Evolutionary conservation across 2,888 invertebrate genomes (phyloP), one percentile per base, ranked within the genome.

Genomic region (Tinea pellionella): DNA sequence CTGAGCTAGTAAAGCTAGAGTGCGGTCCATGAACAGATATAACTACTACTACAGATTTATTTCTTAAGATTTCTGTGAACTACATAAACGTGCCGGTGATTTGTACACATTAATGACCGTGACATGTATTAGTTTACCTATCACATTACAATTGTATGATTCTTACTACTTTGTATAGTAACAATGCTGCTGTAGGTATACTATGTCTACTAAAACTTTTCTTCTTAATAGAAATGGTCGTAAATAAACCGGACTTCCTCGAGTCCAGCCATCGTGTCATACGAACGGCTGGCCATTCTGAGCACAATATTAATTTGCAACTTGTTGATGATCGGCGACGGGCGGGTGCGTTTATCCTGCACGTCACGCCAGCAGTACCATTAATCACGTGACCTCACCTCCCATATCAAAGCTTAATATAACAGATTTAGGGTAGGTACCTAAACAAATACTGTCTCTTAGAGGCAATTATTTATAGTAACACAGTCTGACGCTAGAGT

Each of bases 271-370:
- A 57, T 41, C 42, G 59, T 59, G 59, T 59, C 47, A 43, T 29
- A 29, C 16, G 47, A 59, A 59, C 59, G 41, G 43, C 42, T 9
- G 51, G 59, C 43, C 1, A 59, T 59, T 59, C 43, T 59, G 67
- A 68, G 67, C 70, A 69, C 64, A 72, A 80, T 82, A 84, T 84
- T 84, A 85, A 85, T 86, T 86, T 81, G 84, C 86, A 85, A 85
- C 86, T 86, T 86, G 86, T 86, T 86, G 86, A 86, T 81, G 79
- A 81, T 81, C 76, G 72, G 47, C 70, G 71, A 72, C 24, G 24
- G 70, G 67, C 66, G 68, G 65, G 59, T 59, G 64, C 74, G 78
- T 80, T 80, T 77, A 80, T 76, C 74, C 78, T 69, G 68, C 72
- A 63, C 69, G 74, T 73, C 76, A 72, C 69, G 73, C 68, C 67